Base-by-base conservation (phyloP, 2,113 vertebrate species). In the Amblyornis subalaris region DNA sequence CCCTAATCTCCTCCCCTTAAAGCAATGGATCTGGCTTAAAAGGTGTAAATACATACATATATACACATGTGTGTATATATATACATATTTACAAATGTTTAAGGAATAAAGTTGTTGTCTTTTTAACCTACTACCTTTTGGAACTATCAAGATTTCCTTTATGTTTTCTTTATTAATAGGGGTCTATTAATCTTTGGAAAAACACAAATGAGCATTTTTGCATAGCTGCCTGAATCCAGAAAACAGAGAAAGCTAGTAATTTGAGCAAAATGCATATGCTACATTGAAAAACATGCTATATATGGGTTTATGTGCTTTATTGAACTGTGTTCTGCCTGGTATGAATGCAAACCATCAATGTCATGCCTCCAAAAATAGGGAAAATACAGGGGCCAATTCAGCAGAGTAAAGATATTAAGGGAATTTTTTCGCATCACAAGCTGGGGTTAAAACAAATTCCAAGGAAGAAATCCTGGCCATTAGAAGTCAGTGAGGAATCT, bases 31-130 rank as follows among this genome's bases (percentile, higher is more conserved):
- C 20, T 50, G 48, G 6, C 14, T 92, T 77, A 90, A 81, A 92
- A 75, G 14, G 10, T 60, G 29, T 23, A 87, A 86, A 86, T 72
- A 44, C 7, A 42, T 38, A n/a, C 5, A 42, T 10, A 40, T 10
- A 6, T n/a, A 33, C 6, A 28, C 10, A 42, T 3, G 14, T 8
- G 14, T 4, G 2, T 22, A 4, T 14, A 31, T 9, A 44, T 3
- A 14, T 3, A 44, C 7, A 53, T 3, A 14, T 3, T 38, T 7
- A 53, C 3, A 35, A 2, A 24, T 61, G 50, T 42, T 53, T 5
- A 66, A 58, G 17, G 35, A 47, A 38, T 20, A 45, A 0, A 23
- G 13, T 53, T 70, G 8, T 18, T 42, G 23, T 74, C 8, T 55
- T 87, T 24, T 55, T 64, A 73, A 81, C 25, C 29, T 51, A n/a